These are phyloP conservation scores for Bombus difficillimus DNA, from an alignment of 1,140 invertebrate genomes.

Conservation along the genomic window DNA sequence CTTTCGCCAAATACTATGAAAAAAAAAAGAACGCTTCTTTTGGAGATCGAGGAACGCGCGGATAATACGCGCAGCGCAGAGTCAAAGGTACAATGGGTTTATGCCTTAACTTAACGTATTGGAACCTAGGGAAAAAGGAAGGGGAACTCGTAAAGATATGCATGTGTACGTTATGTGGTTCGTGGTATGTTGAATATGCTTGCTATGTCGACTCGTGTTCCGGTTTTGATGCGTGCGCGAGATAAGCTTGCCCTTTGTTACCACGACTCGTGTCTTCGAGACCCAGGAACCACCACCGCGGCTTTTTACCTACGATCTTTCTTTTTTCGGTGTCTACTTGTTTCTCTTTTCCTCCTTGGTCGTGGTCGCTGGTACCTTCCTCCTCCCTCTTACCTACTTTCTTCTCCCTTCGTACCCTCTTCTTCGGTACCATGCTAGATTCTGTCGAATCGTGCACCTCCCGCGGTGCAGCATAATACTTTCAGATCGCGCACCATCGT, in stretches of 20 bases:
- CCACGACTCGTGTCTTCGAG: conserved; percentile 77
- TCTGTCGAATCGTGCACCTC: conserved; percentile 49
- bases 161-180: conserved; percentile 51
- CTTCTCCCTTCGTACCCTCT: not conserved
- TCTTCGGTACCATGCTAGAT: conserved; percentile 30
- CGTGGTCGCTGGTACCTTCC: not conserved
- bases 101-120: conserved; percentile 54
- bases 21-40: too few species aligned
- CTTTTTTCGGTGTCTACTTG: conserved; percentile 23
- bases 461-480: conserved; percentile 37
- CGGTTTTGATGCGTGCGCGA: conserved; percentile 79
- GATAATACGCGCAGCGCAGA: not conserved
- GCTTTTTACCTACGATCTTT: conserved; percentile 61
- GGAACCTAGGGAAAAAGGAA: conserved; percentile 30
- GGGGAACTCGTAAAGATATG: not conserved
- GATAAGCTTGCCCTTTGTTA: conserved; percentile 77
- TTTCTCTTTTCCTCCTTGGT: not conserved
- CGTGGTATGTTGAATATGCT: conserved; percentile 80
- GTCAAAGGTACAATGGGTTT: conserved; percentile 56
- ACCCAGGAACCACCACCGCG: conserved; percentile 66
- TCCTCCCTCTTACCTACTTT: not conserved
- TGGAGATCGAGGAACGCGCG: not conserved
- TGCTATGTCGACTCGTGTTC: conserved; percentile 76
- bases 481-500: conserved; percentile 28
- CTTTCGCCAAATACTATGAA: too few species aligned